Evolutionary conservation across 1,140 invertebrate species (phyloP), one percentile per base, ranked within the genome.

Genomic region (Stegodyphus dumicola): DNA sequence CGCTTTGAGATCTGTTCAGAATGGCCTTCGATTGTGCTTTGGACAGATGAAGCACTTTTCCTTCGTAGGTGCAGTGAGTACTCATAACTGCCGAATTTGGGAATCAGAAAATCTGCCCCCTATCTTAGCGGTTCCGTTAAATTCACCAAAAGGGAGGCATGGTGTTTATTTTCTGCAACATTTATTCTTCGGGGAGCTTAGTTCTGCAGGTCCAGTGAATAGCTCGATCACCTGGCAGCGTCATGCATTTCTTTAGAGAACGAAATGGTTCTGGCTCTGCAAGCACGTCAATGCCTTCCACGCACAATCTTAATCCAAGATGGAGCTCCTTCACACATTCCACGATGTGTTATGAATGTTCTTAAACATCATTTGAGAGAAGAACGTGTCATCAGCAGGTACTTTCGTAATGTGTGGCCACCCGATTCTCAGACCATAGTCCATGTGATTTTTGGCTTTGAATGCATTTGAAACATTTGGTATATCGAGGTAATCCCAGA

Each of bases 241-340:
- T 15, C 64, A 65, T 77, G 56, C 5, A 77, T 64, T 18, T 2
- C 6, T 3, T 48, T 69, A 69, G 11, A 9, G 66, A 69, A 69
- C n/a, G 13, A 18, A 52, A n/a, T 64, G 60, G 33, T 65, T 77
- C 17, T 6, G 75, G 18, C 10, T 48, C 75, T 64, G 10, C 18
- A 65, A 64, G 5, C 18, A 15, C 7, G 56, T 77, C 18, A n/a
- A 3, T 64, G 9, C 33, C 54, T 77, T 17, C n/a, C 54, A 77
- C 6, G 6, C 10, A 18, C 33, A 49, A 65, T 77, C 11, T 65
- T 77, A 6, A 64, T 65, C 11, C 75, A 77, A 49, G 75, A 77
- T 33, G 75, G 75, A 64, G 75, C 75, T 64, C 18, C 75, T 15
- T n/a, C 54, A 13, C 54, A 65, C 60, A 77, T 65, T 49, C 11